These are phyloP conservation scores for Poeciliopsis occidentalis DNA, from an alignment of 2,113 vertebrate species.

Conservation along the genomic window DNA sequence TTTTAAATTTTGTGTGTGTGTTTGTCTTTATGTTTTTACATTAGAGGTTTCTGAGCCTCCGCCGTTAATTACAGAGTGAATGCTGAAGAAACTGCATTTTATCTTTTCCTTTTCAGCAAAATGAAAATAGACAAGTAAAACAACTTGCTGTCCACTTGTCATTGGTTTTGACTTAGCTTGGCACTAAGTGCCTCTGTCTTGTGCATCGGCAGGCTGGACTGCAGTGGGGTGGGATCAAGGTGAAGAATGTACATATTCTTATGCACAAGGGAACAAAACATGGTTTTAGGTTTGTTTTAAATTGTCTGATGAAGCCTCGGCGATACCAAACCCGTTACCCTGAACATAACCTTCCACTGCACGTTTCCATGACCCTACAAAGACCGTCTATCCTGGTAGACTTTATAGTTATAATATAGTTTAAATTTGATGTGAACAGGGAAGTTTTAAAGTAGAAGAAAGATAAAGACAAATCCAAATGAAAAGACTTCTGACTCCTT, in stretches of 20 bases:
- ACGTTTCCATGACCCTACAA: not conserved
- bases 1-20: no score
- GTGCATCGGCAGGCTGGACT: not conserved
- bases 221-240: not conserved
- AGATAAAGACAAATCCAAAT: not conserved
- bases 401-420: not conserved
- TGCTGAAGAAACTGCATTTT: no score
- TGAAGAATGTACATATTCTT: not conserved
- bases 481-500: not conserved
- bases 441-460: not conserved
- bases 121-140: no score
- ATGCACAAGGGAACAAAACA: not conserved
- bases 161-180: no score
- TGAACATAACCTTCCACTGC: no score
- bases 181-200: not conserved
- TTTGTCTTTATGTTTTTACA: no score
- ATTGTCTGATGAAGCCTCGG: not conserved
- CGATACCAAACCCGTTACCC: no score
- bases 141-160: no score
- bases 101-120: no score
- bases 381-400: not conserved
- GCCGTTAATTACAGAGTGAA: no score
- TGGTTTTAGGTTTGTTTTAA: not conserved
- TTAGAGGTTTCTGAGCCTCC: no score
- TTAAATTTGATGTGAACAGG: not conserved